Evolutionary conservation across 2,113 vertebrate genomes (phyloP).

Genomic region (Nanorana parkeri): DNA sequence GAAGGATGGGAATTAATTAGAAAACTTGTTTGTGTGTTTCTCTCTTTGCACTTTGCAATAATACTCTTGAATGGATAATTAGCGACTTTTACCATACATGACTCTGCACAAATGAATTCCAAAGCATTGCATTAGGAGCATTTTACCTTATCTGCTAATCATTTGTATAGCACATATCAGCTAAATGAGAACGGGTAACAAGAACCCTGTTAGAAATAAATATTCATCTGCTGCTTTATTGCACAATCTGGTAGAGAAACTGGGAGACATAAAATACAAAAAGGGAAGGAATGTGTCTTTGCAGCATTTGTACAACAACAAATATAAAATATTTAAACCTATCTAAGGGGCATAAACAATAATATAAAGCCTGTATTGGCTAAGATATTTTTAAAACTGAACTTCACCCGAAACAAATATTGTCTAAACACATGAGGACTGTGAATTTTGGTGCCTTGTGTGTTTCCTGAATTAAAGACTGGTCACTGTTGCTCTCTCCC

Average conservation of each 20-base stretch:
- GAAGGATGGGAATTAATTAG: conserved; percentile 10
- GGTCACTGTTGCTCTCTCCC: too few relatives aligned
- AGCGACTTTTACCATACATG: conserved; percentile 27
- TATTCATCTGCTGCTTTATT: conserved; percentile 11
- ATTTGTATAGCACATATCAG: conserved; percentile 32
- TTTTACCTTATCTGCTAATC: conserved; percentile 8
- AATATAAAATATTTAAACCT: too few relatives aligned
- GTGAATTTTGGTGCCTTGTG: too few relatives aligned
- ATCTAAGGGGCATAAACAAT: too few relatives aligned
- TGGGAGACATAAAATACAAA: not conserved
- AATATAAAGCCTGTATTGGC: too few relatives aligned
- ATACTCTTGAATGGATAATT: not conserved
- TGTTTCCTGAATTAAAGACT: too few relatives aligned
- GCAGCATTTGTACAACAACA: too few relatives aligned
- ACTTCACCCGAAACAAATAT: too few relatives aligned
- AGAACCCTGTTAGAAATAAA: conserved; percentile 3
- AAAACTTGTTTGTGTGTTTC: conserved; percentile 12
- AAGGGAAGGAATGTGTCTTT: too few relatives aligned
- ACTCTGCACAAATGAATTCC: conserved; percentile 11
- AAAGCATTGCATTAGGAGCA: conserved; percentile 19
- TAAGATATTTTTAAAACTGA: too few relatives aligned
- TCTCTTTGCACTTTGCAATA: not conserved
- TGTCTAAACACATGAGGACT: too few relatives aligned
- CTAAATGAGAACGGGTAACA: conserved; percentile 9
- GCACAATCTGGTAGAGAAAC: not conserved